Conservation (phyloP, 2,888 invertebrate species). For the Seladonia tumulorum region DNA sequence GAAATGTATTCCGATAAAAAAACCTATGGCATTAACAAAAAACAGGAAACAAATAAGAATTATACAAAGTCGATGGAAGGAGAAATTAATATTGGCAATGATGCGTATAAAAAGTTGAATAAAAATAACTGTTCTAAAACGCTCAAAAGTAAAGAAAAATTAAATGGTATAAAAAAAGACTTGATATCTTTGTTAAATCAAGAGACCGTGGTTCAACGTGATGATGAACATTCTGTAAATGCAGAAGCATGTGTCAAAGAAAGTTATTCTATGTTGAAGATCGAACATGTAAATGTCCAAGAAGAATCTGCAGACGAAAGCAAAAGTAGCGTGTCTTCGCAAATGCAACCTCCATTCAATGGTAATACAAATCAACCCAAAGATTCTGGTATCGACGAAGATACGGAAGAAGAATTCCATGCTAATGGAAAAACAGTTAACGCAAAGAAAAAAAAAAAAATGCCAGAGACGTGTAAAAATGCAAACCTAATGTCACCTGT, state of each 20-base stretch:
- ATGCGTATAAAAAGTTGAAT: background rate
- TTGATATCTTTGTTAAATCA: background rate
- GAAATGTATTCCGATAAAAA: background rate
- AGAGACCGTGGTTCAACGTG: background rate
- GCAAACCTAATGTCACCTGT: background rate
- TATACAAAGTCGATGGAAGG: background rate
- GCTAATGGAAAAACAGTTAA: background rate
- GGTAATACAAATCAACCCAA: constrained; percentile 32
- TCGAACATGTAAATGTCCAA: background rate
- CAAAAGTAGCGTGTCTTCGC: background rate
- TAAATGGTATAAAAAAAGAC: background rate
- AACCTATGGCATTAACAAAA: background rate
- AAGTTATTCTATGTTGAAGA: background rate
- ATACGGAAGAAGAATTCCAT: constrained; percentile 56
- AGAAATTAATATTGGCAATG: background rate
- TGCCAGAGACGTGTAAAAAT: background rate
- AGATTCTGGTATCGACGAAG: constrained; percentile 69
- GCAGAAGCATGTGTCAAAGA: background rate
- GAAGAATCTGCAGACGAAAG: background rate
- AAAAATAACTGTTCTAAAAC: background rate
- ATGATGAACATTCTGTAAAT: background rate
- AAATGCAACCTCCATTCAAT: background rate
- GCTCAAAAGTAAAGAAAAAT: background rate
- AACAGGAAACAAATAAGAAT: background rate
- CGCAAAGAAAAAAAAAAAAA: background rate